Evolutionary conservation across 2,888 invertebrate genomes (phyloP).

Genomic region (Allygus modestus): DNA sequence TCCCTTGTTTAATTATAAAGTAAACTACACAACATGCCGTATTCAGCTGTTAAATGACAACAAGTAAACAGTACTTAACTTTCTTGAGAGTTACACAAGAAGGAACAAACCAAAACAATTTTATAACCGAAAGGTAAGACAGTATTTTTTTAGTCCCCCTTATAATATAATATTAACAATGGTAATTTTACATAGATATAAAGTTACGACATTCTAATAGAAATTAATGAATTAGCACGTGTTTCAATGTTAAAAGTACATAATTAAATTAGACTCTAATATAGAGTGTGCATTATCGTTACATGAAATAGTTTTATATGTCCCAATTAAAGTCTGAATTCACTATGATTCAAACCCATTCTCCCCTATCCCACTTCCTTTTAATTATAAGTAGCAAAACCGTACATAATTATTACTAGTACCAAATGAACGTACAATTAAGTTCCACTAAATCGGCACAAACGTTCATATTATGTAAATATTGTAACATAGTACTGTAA

Average conservation of each 20-base stretch:
- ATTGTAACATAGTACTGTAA: conserved; percentile 57
- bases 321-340: neutral
- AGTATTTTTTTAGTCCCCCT: too few species aligned
- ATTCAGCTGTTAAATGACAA: too few species aligned
- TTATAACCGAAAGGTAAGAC: too few species aligned
- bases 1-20: too few species aligned
- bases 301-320: neutral
- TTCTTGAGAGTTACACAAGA: too few species aligned
- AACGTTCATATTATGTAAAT: conserved; percentile 51
- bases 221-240: too few species aligned
- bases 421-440: neutral
- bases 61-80: too few species aligned
- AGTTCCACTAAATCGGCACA: conserved; percentile 39
- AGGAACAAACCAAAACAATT: too few species aligned
- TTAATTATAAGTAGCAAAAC: neutral
- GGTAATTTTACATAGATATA: too few species aligned
- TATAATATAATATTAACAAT: too few species aligned
- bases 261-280: neutral
- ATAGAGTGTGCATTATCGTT: neutral
- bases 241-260: neutral
- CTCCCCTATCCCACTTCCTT: neutral
- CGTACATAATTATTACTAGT: neutral
- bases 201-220: too few species aligned
- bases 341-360: neutral
- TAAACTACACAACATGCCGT: too few species aligned